Conservation (phyloP, 1,140 invertebrate species). For the Achatina immaculata region DNA sequence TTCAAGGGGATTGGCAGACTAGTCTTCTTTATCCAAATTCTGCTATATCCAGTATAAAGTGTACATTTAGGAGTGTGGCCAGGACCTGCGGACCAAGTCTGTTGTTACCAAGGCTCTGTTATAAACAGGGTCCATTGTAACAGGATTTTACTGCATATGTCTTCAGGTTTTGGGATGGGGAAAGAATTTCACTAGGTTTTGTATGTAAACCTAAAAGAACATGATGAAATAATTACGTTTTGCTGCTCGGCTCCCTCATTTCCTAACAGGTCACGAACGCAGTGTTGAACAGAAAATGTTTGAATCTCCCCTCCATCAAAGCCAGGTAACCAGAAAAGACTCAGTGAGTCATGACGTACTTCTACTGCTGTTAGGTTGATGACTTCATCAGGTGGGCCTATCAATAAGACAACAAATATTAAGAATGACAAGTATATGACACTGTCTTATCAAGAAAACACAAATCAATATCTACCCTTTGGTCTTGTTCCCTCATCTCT, state of each 20-base stretch:
- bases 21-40: no score
- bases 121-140: no score
- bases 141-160: no score
- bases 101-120: no score
- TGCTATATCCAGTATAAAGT: no score
- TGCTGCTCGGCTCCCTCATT: background rate
- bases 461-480: conserved; percentile 1
- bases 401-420: background rate
- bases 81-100: no score
- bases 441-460: background rate
- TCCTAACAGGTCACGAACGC: background rate
- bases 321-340: conserved; percentile 18
- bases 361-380: conserved; percentile 17
- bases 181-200: no score
- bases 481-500: background rate
- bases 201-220: no score
- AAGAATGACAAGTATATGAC: background rate
- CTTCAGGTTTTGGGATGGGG: no score
- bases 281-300: conserved; percentile 8
- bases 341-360: conserved; percentile 10
- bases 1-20: no score
- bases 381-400: conserved; percentile 15
- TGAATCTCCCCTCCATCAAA: conserved; percentile 24
- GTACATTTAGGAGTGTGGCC: no score
- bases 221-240: background rate